Evolutionary conservation across 2,888 invertebrate genomes (phyloP).

Genomic region (Blomia tropicalis): DNA sequence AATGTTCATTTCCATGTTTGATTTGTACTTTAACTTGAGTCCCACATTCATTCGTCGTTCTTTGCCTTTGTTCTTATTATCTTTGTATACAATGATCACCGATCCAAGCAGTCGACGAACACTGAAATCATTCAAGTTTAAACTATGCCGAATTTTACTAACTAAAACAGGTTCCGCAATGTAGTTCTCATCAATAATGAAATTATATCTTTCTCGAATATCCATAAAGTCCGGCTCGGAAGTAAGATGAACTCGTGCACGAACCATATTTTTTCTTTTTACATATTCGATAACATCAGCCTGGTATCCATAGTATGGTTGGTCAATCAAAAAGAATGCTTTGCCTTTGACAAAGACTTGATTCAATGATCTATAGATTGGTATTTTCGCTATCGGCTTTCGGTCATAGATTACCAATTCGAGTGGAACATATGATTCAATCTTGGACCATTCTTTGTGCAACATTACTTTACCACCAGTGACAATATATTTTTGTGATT

Average conservation of each 20-base stretch:
- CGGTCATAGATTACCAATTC: not conserved
- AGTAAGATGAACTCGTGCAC: slow-evolving; percentile 42
- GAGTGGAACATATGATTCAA: not conserved
- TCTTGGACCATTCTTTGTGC: slow-evolving; percentile 53
- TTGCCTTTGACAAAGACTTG: slow-evolving; percentile 39
- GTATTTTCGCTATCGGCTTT: not conserved
- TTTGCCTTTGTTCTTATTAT: slow-evolving; percentile 21
- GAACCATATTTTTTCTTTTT: slow-evolving; percentile 43
- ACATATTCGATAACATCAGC: slow-evolving; percentile 46
- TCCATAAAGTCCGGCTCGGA: slow-evolving; percentile 42
- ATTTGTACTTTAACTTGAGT: slow-evolving; percentile 74
- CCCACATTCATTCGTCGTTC: slow-evolving; percentile 54
- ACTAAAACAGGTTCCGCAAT: slow-evolving; percentile 35
- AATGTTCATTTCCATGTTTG: slow-evolving; percentile 46
- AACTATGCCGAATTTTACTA: not conserved
- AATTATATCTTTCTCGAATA: slow-evolving; percentile 33
- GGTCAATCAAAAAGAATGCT: slow-evolving; percentile 56
- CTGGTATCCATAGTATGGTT: slow-evolving; percentile 61
- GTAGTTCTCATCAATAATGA: slow-evolving; percentile 32
- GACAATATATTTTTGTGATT: slow-evolving; percentile 6
- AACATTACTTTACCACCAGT: slow-evolving; percentile 45
- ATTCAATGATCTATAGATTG: slow-evolving; percentile 23
- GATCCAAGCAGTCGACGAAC: slow-evolving; percentile 73
- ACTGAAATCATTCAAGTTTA: slow-evolving; percentile 47
- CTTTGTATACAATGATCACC: slow-evolving; percentile 45